Evolutionary conservation across 2,888 invertebrate species (phyloP).

Genomic region (Dolomedes plantarius): DNA sequence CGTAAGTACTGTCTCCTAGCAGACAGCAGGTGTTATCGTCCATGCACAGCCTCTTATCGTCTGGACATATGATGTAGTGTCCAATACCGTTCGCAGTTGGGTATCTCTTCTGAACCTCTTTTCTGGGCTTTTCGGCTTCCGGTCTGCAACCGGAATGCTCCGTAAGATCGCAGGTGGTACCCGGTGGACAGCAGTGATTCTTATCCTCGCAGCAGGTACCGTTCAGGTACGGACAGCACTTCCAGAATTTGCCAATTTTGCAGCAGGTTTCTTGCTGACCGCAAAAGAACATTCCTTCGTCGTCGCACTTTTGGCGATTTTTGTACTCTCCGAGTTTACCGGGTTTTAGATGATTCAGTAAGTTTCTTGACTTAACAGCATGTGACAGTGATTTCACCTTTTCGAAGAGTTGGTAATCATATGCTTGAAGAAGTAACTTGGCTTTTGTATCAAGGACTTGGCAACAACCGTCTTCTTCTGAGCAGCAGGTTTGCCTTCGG

Average conservation of each 20-base stretch:
- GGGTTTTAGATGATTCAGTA: too few species aligned
- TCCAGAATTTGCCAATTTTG: not conserved
- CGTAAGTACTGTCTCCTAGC: not conserved
- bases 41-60: not conserved
- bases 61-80: conserved; percentile 10
- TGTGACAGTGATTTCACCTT: not conserved
- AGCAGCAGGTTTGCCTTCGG: not conserved
- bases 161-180: not conserved
- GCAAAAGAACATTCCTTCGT: not conserved
- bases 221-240: not conserved
- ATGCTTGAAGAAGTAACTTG: not conserved
- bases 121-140: not conserved
- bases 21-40: conserved; percentile 5
- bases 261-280: not conserved
- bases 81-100: not conserved
- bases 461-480: not conserved
- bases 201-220: not conserved
- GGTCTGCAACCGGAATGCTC: not conserved
- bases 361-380: not conserved
- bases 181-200: not conserved
- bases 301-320: not conserved
- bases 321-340: too few species aligned
- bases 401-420: not conserved
- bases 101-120: not conserved
- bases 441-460: not conserved